Conservation (phyloP, 2,797 vertebrate genomes). For the Harpagifer antarcticus region DNA sequence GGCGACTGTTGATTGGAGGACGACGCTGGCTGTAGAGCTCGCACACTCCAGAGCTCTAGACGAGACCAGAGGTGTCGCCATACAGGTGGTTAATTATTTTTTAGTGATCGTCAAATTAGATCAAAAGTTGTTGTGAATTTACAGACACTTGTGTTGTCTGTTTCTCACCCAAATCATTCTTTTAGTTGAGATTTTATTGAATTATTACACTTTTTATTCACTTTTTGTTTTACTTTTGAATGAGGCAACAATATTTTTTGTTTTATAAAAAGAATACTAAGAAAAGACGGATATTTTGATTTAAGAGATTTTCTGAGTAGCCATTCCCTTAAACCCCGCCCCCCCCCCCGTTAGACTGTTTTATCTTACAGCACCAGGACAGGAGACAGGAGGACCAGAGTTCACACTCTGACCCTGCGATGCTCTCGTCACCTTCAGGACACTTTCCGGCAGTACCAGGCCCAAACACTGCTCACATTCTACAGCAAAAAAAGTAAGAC, state of each 20-base stretch:
- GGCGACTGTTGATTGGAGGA: slow-evolving; percentile 79
- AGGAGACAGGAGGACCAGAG: slow-evolving; percentile 78
- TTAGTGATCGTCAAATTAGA: neutral
- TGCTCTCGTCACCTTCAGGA: slow-evolving; percentile 83
- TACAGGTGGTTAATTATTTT: slow-evolving; percentile 75
- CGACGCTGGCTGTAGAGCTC: slow-evolving; percentile 82
- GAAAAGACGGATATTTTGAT: neutral
- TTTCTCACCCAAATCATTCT: neutral
- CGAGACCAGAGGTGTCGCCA: slow-evolving; percentile 75
- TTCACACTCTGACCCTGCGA: slow-evolving; percentile 81
- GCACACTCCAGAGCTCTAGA: slow-evolving; percentile 80
- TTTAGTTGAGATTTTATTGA: neutral
- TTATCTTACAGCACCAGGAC: slow-evolving; percentile 77
- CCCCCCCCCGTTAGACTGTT: slow-evolving; percentile 62
- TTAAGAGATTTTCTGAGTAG: too few species aligned
- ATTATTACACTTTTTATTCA: neutral
- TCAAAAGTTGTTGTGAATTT: neutral
- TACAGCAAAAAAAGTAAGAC: slow-evolving; percentile 86
- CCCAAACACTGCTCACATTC: slow-evolving; percentile 84
- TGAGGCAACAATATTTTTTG: neutral
- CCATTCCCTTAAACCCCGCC: too few species aligned
- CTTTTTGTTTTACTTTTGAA: neutral
- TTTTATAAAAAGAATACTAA: neutral
- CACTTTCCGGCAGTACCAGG: slow-evolving; percentile 83
- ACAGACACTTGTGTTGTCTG: neutral